Evolutionary conservation across 2,113 vertebrate species (phyloP), one percentile per base, ranked within the genome.

Genomic region (Scalopus aquaticus): DNA sequence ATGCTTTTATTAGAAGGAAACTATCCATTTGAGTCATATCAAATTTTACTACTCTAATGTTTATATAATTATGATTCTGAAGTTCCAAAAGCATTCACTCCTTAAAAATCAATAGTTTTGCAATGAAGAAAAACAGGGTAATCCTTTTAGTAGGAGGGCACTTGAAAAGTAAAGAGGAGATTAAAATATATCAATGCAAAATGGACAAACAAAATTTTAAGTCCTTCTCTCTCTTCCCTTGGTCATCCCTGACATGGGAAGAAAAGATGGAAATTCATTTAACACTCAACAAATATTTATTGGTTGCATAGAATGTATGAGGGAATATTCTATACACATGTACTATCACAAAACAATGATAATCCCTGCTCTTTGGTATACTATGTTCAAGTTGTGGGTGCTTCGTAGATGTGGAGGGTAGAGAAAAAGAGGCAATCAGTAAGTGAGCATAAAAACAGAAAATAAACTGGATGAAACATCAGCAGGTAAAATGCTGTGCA

Each of bases 1-100:
- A 92, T 51, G 35, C 58, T 87, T 94, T 54, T 93, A 46, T 94
- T 94, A 96, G 46, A 35, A 72, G 91, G 88, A 86, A 89, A 56
- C 54, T 86, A 65, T n/a, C 44, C 56, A 89, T 90, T 76, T 92
- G 80, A 64, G 84, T 83, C 70, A 72, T 76, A 80, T 83, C 49
- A 89, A 91, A 95, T 92, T 94, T 93, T 93, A 94, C 96, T 95
- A 92, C 49, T 42, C 54, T 82, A 81, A 91, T 85, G 64, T 49
- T 96, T 51, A 88, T 58, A n/a, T 93, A 93, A 94, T 93, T 93
- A 95, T 65, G 58, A 64, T 62, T 95, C 69, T 91, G 30, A 87
- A 90, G 58, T 94, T 96, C 51, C 54, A 96, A 93, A 88, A 83
- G 69, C 26, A 94, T 56, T 6, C 9, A 72, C n/a, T 92, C 2